Evolutionary conservation across 2,888 invertebrate species (phyloP).

Genomic region (Papilio demoleus): DNA sequence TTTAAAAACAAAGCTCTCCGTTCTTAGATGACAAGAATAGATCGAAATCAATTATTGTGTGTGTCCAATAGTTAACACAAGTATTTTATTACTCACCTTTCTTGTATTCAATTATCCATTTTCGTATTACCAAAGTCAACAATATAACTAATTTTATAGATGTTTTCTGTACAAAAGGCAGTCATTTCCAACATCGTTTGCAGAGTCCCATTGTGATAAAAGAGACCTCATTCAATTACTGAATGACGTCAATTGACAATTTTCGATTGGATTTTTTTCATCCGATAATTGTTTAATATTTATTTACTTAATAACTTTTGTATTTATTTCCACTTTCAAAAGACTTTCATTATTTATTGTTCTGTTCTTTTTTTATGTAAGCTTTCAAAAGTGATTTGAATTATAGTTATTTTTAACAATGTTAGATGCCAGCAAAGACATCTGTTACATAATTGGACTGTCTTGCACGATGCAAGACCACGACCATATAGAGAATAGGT

Average conservation of each 20-base stretch:
- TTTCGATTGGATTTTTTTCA: slow-evolving; percentile 13
- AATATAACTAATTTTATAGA: slow-evolving; percentile 16
- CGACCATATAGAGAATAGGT: too few relatives aligned
- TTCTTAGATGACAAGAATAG: too few relatives aligned
- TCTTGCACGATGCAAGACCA: too few relatives aligned
- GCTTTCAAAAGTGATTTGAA: too few relatives aligned
- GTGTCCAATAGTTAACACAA: too few relatives aligned
- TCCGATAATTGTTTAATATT: slow-evolving; percentile 1
- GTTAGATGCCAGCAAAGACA: too few relatives aligned
- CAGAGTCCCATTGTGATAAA: slow-evolving; percentile 11
- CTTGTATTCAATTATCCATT: background rate
- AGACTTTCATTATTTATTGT: background rate
- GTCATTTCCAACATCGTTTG: slow-evolving; percentile 25
- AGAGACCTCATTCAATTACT: slow-evolving; percentile 14
- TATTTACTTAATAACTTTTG: slow-evolving; percentile 5
- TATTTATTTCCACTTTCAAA: background rate
- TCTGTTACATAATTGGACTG: too few relatives aligned
- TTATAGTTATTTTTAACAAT: too few relatives aligned
- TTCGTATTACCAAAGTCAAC: slow-evolving; percentile 11
- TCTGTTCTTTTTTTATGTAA: too few relatives aligned
- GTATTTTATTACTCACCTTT: too few relatives aligned
- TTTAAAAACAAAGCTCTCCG: too few relatives aligned
- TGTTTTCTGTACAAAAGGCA: slow-evolving; percentile 2
- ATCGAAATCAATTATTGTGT: too few relatives aligned
- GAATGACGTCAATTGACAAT: slow-evolving; percentile 15